A percentile compares a stretch with the other conserved stretches of the same genome.
These are phyloP conservation scores for Sparidentex hasta DNA, from an alignment of 2,797 vertebrate species.

Conservation along the genomic window DNA sequence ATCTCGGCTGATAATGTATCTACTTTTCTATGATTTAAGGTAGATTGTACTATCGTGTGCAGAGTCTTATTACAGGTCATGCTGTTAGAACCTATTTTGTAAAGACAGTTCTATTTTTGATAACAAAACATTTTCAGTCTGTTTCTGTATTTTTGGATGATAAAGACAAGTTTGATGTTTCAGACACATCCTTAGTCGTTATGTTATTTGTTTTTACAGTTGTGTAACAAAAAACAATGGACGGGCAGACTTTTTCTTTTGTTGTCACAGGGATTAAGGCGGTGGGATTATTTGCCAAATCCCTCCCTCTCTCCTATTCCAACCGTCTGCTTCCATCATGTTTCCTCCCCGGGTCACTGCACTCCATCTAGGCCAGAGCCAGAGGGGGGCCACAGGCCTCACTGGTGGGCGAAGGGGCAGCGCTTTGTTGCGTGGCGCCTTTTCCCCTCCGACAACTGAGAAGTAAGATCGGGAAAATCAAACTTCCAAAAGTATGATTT, in stretches of 20 bases:
- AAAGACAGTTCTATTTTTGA: slow-evolving; percentile 4
- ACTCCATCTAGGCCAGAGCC: slow-evolving; percentile 33
- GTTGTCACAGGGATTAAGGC: slow-evolving; percentile 51
- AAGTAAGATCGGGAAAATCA: not conserved
- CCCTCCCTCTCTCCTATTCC: slow-evolving; percentile 27
- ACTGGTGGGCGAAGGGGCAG: not conserved
- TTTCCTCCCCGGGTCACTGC: slow-evolving; percentile 43
- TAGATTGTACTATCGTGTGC: not conserved
- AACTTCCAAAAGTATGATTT: too few species aligned
- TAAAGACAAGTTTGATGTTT: not conserved
- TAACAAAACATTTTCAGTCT: not conserved
- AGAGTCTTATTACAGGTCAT: not conserved
- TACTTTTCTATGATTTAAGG: not conserved
- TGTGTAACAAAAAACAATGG: slow-evolving; percentile 32
- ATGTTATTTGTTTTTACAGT: not conserved
- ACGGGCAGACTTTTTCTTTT: slow-evolving; percentile 39
- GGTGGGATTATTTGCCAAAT: slow-evolving; percentile 57
- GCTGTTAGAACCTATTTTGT: not conserved
- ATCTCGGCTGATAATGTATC: not conserved
- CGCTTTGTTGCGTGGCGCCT: not conserved
- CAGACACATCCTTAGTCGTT: not conserved
- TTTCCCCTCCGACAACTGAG: not conserved
- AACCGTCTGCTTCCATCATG: slow-evolving; percentile 44
- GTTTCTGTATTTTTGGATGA: not conserved
- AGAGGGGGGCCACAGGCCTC: not conserved